A percentile compares a stretch with the other conserved stretches of the same genome.
Evolutionary conservation across 2,888 invertebrate species (phyloP).

Genomic region (Gandaritis pyraliata): DNA sequence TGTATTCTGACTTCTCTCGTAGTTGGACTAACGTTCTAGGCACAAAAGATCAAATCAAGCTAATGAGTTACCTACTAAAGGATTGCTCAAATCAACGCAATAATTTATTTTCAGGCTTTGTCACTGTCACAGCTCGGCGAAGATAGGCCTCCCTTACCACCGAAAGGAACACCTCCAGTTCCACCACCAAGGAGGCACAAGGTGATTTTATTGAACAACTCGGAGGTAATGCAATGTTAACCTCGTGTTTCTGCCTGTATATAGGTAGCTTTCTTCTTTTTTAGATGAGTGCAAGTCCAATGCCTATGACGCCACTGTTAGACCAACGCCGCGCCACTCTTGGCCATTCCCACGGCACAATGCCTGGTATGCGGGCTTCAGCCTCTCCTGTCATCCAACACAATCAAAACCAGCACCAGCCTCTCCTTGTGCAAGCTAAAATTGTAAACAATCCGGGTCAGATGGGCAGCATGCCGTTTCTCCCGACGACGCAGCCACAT

Average conservation of each 20-base stretch:
- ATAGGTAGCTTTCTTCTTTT: neutral
- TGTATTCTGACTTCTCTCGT: neutral
- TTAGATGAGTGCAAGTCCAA: slow-evolving; percentile 66
- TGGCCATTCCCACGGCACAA: slow-evolving; percentile 44
- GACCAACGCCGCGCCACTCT: slow-evolving; percentile 66
- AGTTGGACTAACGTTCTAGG: no score
- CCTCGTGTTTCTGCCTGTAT: neutral
- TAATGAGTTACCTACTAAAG: no score
- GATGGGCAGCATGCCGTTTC: slow-evolving; percentile 72
- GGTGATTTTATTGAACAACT: slow-evolving; percentile 46
- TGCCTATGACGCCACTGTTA: slow-evolving; percentile 49
- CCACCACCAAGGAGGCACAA: slow-evolving; percentile 80
- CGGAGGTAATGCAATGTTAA: no score
- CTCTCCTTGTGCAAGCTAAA: slow-evolving; percentile 59
- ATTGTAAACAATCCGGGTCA: slow-evolving; percentile 51
- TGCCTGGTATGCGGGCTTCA: slow-evolving; percentile 30
- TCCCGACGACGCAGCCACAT: slow-evolving; percentile 60
- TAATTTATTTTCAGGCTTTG: slow-evolving; percentile 60
- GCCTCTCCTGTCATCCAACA: slow-evolving; percentile 27
- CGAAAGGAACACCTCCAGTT: slow-evolving; percentile 75
- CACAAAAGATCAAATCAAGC: no score
- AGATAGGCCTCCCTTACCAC: slow-evolving; percentile 78
- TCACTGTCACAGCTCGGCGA: slow-evolving; percentile 68
- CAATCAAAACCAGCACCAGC: slow-evolving; percentile 35
- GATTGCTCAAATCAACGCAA: neutral